Evolutionary conservation across 2,888 invertebrate genomes (phyloP).

Genomic region (Gari tellinella): DNA sequence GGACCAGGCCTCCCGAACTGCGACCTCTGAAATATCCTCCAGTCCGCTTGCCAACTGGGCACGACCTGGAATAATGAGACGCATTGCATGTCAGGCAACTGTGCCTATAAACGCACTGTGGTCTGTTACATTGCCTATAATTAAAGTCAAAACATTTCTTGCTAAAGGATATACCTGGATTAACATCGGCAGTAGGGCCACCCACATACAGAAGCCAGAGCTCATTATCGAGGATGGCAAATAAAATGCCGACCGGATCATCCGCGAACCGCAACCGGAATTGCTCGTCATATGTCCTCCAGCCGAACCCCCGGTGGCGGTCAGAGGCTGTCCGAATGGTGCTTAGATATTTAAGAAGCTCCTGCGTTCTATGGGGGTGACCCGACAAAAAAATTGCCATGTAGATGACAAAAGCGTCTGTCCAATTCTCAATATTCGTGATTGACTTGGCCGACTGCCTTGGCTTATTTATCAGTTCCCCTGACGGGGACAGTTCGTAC

Average conservation of each 20-base stretch:
- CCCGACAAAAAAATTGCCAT: not conserved
- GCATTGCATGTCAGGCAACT: conserved; percentile 1
- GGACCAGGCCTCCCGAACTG: no score
- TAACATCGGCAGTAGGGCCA: no score
- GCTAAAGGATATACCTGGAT: not conserved
- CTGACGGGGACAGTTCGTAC: no score
- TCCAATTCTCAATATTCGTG: not conserved
- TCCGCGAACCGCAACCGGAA: no score
- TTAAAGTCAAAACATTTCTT: conserved; percentile 7
- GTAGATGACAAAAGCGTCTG: not conserved
- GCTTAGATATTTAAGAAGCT: not conserved
- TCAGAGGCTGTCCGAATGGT: not conserved
- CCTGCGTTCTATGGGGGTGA: not conserved
- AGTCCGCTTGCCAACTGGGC: not conserved
- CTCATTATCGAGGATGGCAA: no score
- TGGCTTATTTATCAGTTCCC: no score
- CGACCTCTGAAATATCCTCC: not conserved
- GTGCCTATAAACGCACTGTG: not conserved
- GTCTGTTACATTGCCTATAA: conserved; percentile 1
- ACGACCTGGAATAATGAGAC: not conserved
- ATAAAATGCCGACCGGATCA: no score
- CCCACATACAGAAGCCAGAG: no score
- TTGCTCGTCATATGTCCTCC: not conserved
- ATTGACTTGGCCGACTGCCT: not conserved
- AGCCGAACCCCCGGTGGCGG: not conserved